These are phyloP conservation scores for Ceratitis capitata DNA, from an alignment of 1,140 invertebrate species.

Conservation along the genomic window DNA sequence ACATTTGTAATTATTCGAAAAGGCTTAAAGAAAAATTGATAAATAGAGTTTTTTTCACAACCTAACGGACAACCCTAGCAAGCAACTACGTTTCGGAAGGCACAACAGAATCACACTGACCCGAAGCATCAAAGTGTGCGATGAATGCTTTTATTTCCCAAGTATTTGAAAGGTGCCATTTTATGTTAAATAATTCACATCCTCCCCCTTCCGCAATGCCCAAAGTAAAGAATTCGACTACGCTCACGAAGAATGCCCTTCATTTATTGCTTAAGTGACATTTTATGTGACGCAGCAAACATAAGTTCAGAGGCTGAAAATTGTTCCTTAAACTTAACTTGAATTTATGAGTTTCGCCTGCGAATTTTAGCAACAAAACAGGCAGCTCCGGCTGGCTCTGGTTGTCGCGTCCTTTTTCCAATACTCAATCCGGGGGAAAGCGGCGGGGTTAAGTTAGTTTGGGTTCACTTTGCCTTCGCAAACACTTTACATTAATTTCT, in stretches of 20 bases:
- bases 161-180: not conserved
- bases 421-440: not conserved
- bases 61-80: not conserved
- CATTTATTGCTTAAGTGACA: conserved; percentile 17
- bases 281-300: not conserved
- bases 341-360: not conserved
- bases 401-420: not conserved
- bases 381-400: not conserved
- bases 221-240: not conserved
- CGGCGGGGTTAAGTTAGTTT: not conserved
- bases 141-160: too few relatives aligned
- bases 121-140: not conserved
- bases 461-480: not conserved
- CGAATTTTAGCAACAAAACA: not conserved
- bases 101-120: too few relatives aligned
- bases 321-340: not conserved
- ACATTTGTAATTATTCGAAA: too few relatives aligned
- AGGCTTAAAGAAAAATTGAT: too few relatives aligned
- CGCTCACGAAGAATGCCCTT: not conserved
- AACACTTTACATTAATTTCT: not conserved
- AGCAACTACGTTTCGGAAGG: not conserved
- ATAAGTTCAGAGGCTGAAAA: not conserved
- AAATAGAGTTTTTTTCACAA: too few relatives aligned
- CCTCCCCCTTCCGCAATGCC: not conserved
- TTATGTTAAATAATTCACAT: not conserved